phyloP scores from a whole-genome alignment of 2,888 invertebrate species.

The Timema cristinae region DNA sequence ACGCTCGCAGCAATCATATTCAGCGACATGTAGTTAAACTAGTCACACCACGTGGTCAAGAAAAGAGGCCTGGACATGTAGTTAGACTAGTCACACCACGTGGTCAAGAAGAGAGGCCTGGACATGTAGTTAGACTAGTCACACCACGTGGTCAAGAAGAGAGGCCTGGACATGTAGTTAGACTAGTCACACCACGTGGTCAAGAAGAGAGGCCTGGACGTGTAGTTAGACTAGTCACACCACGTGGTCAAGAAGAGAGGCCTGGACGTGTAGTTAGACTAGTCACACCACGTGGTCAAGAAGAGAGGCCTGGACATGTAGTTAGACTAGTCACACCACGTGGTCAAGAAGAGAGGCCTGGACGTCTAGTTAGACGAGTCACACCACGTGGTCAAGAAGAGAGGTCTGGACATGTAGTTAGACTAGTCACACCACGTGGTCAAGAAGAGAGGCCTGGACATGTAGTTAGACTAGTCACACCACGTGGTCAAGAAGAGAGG shows the following conservation, averaged over 20 bases:
- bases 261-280: too few relatives aligned
- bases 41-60: constrained; percentile 18
- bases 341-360: constrained; percentile 19
- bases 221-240: neutral
- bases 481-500: too few relatives aligned
- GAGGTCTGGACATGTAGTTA: too few relatives aligned
- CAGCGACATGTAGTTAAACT: too few relatives aligned
- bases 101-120: constrained; percentile 20
- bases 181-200: constrained; percentile 9
- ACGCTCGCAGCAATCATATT: too few relatives aligned
- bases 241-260: too few relatives aligned
- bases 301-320: neutral
- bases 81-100: too few relatives aligned
- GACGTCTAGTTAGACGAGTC: neutral
- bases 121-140: too few relatives aligned
- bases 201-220: constrained; percentile 20
- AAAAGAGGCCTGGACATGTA: too few relatives aligned
- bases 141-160: too few relatives aligned
- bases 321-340: neutral
- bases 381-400: too few relatives aligned
- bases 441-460: constrained; percentile 20
- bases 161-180: too few relatives aligned
- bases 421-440: neutral
- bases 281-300: constrained; percentile 18
- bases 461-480: neutral